phyloP scores from a whole-genome alignment of 2,888 invertebrate genomes.

The Phengaris arion region DNA sequence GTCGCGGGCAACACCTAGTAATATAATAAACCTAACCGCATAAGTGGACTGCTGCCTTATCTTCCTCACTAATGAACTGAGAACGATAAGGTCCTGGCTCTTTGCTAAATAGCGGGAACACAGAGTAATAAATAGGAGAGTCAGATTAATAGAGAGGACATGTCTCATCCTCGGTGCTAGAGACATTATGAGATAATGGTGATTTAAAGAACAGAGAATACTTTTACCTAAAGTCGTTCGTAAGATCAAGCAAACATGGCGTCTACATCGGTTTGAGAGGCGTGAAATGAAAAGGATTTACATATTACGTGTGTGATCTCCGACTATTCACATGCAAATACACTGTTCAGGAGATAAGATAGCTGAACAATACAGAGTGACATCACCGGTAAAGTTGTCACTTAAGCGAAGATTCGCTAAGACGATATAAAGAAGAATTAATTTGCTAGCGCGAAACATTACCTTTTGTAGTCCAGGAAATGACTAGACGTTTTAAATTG shows the following conservation, averaged over 20 bases:
- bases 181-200: neutral
- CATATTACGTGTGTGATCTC: slow-evolving; percentile 9
- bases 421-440: neutral
- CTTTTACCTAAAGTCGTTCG: neutral
- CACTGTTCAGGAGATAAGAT: slow-evolving; percentile 12
- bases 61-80: too few relatives aligned
- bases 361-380: slow-evolving; percentile 32
- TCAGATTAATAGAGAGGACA: too few relatives aligned
- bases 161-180: too few relatives aligned
- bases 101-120: too few relatives aligned
- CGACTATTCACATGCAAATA: slow-evolving; percentile 8
- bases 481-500: neutral
- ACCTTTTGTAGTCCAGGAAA: neutral
- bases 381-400: slow-evolving; percentile 18
- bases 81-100: too few relatives aligned
- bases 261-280: slow-evolving; percentile 18
- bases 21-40: too few relatives aligned
- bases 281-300: slow-evolving; percentile 31
- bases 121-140: too few relatives aligned
- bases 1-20: too few relatives aligned
- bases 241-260: neutral
- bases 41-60: too few relatives aligned
- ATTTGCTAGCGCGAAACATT: neutral
- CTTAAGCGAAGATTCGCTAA: neutral
- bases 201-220: neutral